These are phyloP conservation scores for Mimumesa dahlbomi DNA, from an alignment of 2,888 invertebrate genomes.

Conservation along the genomic window DNA sequence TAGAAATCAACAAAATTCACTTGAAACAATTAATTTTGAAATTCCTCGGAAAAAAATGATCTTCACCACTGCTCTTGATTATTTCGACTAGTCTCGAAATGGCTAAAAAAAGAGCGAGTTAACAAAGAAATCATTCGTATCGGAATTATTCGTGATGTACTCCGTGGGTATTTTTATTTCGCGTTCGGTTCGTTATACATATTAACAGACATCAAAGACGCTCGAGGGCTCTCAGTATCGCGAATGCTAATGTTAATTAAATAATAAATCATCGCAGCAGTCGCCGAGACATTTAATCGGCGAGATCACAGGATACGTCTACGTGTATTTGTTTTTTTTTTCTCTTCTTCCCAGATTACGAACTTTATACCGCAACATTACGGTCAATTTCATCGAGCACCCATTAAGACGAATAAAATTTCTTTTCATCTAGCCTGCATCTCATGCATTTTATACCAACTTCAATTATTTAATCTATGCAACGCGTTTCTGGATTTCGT, in stretches of 20 bases:
- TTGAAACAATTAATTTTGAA: no score
- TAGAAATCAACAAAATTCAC: no score
- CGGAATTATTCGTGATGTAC: not conserved
- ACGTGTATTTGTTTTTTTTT: no score
- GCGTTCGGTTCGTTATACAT: not conserved
- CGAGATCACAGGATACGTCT: no score
- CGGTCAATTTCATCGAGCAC: slow-evolving; percentile 39
- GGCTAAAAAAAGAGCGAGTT: not conserved
- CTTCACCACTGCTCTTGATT: not conserved
- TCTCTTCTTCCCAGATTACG: no score
- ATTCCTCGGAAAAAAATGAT: no score
- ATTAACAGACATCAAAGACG: not conserved
- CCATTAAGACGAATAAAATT: slow-evolving; percentile 35
- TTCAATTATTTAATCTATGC: no score
- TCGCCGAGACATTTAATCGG: slow-evolving; percentile 22
- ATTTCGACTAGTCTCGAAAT: not conserved
- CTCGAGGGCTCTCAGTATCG: slow-evolving; percentile 11
- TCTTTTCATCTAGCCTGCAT: not conserved
- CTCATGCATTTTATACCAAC: no score
- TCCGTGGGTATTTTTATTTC: not conserved
- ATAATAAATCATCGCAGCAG: slow-evolving; percentile 3
- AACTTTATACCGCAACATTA: no score
- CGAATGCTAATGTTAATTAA: slow-evolving; percentile 31
- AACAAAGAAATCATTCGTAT: not conserved
- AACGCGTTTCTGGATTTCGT: no score